These are phyloP conservation scores for Archips xylosteana DNA, from an alignment of 2,888 invertebrate species.

Conservation along the genomic window DNA sequence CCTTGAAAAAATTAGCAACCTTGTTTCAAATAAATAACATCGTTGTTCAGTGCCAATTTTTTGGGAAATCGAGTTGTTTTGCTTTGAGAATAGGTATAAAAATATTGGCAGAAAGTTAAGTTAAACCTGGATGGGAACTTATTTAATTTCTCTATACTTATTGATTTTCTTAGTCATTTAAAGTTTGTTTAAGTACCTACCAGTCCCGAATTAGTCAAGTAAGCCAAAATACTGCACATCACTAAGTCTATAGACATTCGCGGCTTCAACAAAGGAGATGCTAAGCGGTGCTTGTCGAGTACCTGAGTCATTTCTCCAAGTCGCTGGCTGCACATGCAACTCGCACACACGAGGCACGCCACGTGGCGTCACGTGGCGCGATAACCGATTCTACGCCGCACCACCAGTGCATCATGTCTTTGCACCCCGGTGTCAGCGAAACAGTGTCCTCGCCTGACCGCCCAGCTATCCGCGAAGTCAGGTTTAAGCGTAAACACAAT, in stretches of 20 bases:
- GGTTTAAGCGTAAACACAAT: slow-evolving; percentile 24
- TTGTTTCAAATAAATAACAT: slow-evolving; percentile 61
- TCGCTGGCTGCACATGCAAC: slow-evolving; percentile 61
- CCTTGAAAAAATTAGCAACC: slow-evolving; percentile 62
- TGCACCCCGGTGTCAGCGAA: slow-evolving; percentile 46
- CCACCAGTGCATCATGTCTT: slow-evolving; percentile 51
- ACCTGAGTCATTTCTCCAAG: slow-evolving; percentile 38
- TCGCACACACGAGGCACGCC: slow-evolving; percentile 63
- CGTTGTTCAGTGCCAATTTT: slow-evolving; percentile 59
- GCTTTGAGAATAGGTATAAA: not conserved
- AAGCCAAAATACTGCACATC: not conserved
- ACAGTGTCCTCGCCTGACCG: slow-evolving; percentile 9
- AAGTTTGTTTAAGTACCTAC: not conserved
- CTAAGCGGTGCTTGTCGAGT: slow-evolving; percentile 1
- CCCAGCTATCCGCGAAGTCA: slow-evolving; percentile 22
- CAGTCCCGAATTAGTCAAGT: not conserved
- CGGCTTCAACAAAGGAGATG: slow-evolving; percentile 2
- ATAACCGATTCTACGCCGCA: slow-evolving; percentile 59
- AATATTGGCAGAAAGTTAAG: not conserved
- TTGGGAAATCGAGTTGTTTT: slow-evolving; percentile 37
- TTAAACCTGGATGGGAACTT: not conserved
- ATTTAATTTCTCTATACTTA: too few species aligned
- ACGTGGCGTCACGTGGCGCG: slow-evolving; percentile 65
- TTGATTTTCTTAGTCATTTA: too few species aligned
- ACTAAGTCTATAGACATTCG: not conserved